Percentiles rank a stretch among this genome's conserved stretches.
Evolutionary conservation across 2,797 vertebrate genomes (phyloP).

Genomic region (Nasua narica): DNA sequence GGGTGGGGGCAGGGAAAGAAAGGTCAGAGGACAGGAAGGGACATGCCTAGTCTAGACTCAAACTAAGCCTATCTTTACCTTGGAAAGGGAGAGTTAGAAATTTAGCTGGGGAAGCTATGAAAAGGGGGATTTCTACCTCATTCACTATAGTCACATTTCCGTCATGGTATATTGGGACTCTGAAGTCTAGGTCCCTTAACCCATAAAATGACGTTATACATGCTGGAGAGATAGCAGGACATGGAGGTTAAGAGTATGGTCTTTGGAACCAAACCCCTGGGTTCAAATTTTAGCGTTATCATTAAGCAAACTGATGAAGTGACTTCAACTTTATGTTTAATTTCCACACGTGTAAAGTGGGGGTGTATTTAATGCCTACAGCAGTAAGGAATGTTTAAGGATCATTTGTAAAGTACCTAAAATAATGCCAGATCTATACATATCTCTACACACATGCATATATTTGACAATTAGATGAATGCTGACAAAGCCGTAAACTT

Average conservation of each 20-base stretch:
- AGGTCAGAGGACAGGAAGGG: conserved; percentile 70
- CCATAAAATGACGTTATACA: neutral
- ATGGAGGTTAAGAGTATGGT: accelerated
- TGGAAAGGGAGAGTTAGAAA: neutral
- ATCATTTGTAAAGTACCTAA: conserved; percentile 17
- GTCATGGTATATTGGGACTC: neutral
- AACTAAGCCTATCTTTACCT: conserved; percentile 37
- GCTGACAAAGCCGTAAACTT: neutral
- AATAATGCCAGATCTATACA: neutral
- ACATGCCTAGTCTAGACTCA: conserved; percentile 59
- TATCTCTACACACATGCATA: neutral
- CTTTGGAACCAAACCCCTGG: neutral
- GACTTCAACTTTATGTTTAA: neutral
- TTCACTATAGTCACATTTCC: neutral
- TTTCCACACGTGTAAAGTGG: neutral
- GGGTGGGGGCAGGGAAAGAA: neutral
- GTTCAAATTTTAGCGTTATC: neutral
- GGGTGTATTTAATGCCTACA: neutral
- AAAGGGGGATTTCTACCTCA: conserved; percentile 13
- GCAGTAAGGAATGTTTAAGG: neutral
- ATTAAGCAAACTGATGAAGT: neutral
- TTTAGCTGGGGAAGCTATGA: conserved; percentile 37
- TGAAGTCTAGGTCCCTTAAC: neutral
- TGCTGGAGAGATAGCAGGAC: neutral
- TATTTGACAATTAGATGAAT: neutral